These are phyloP conservation scores for Enteromius treurensis DNA, from an alignment of 2,797 vertebrate species.

Conservation along the genomic window DNA sequence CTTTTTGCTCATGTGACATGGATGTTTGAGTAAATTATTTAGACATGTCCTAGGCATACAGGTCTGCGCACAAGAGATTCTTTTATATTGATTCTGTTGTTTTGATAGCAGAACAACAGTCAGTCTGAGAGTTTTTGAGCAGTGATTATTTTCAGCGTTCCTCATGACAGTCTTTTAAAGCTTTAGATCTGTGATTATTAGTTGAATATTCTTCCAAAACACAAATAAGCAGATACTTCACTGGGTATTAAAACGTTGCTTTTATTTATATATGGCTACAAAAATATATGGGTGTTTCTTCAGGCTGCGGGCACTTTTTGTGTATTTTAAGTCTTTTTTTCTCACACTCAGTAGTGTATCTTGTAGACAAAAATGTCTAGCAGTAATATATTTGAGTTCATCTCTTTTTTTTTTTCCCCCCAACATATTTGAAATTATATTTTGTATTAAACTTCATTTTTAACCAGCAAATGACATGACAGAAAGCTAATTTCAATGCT, in stretches of 20 bases:
- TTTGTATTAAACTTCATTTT: too few species aligned
- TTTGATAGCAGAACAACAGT: background rate
- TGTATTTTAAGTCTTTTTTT: background rate
- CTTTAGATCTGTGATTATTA: background rate
- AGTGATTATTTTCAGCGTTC: background rate
- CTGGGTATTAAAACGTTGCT: too few species aligned
- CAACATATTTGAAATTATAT: too few species aligned
- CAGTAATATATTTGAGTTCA: background rate
- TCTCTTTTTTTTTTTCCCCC: background rate
- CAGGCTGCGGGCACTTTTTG: background rate
- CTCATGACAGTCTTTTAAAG: background rate
- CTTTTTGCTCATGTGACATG: background rate
- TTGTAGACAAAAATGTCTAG: background rate
- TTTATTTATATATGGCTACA: too few species aligned
- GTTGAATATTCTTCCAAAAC: background rate
- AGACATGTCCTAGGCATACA: background rate
- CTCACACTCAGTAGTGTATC: background rate
- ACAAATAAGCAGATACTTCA: background rate
- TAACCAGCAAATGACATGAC: background rate
- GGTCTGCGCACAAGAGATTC: background rate
- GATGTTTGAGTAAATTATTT: conserved; percentile 13
- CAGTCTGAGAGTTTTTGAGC: conserved; percentile 2
- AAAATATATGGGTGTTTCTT: background rate
- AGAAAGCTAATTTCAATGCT: background rate
- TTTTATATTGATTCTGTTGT: conserved; percentile 6